These are phyloP conservation scores for Myanophis thanlyinensis DNA, from an alignment of 2,113 vertebrate genomes.

Conservation along the genomic window DNA sequence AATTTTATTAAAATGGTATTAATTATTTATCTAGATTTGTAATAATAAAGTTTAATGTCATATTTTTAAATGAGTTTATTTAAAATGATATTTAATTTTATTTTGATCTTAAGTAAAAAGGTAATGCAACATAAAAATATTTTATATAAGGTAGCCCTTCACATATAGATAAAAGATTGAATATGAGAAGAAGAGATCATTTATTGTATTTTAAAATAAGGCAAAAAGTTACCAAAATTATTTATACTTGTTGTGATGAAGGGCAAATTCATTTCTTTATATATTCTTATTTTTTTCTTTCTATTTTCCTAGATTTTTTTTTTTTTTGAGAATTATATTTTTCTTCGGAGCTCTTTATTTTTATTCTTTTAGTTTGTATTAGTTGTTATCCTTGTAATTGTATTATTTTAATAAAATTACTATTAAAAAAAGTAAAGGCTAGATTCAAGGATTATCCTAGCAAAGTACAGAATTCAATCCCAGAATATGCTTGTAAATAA, in stretches of 20 bases:
- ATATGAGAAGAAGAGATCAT: background rate
- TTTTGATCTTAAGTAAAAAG: background rate
- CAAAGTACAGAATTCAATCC: background rate
- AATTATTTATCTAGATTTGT: background rate
- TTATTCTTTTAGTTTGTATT: background rate
- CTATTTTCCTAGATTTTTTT: background rate
- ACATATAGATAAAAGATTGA: background rate
- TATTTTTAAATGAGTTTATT: background rate
- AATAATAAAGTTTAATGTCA: background rate
- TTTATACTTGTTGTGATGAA: background rate
- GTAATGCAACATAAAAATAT: background rate
- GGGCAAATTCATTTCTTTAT: background rate
- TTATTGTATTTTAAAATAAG: background rate
- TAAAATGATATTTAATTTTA: background rate
- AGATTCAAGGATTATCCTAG: background rate
- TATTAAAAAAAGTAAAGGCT: background rate
- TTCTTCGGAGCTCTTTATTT: too few species aligned
- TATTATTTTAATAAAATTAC: background rate
- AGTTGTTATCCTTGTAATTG: background rate
- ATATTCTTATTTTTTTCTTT: background rate
- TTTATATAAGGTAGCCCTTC: background rate
- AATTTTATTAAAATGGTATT: background rate
- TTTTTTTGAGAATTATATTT: background rate
- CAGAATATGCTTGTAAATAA: background rate
- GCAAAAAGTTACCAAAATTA: background rate